phyloP scores from a whole-genome alignment of 2,888 invertebrate species.

The Xylophagus ater region DNA sequence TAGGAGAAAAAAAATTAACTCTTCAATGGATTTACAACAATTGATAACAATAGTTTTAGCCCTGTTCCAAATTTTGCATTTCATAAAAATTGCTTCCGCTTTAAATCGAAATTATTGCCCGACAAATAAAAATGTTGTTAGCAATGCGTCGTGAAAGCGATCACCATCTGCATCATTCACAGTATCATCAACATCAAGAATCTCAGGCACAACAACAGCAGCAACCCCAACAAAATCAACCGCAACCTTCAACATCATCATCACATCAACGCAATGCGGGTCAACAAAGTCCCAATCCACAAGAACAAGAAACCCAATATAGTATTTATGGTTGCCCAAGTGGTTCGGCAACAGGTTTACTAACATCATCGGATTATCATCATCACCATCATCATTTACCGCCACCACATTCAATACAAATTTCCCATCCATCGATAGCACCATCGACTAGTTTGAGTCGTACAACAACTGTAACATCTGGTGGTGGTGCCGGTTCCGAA shows the following conservation, averaged over 20 bases:
- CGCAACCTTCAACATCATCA: conserved; percentile 7
- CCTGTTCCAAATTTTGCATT: background rate
- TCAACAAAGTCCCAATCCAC: conserved; percentile 4
- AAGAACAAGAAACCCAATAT: background rate
- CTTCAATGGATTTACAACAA: background rate
- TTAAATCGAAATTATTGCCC: background rate
- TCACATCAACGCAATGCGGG: conserved; percentile 6
- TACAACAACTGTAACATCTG: conserved; percentile 4
- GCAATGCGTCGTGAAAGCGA: conserved; percentile 69
- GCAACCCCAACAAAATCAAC: conserved; percentile 4
- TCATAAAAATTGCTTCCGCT: background rate
- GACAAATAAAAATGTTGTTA: conserved; percentile 42
- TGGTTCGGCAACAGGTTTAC: no score
- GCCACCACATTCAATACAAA: conserved; percentile 11
- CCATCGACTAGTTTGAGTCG: background rate
- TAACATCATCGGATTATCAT: conserved; percentile 10
- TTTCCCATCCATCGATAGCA: background rate
- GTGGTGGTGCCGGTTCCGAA: conserved; percentile 38
- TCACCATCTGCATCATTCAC: conserved; percentile 32
- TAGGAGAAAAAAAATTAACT: background rate
- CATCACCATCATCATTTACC: conserved; percentile 18
- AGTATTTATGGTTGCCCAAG: conserved; percentile 11
- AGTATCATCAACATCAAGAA: conserved; percentile 17
- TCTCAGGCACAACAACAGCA: conserved; percentile 8
- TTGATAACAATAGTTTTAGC: background rate